Evolutionary conservation across 2,797 vertebrate genomes (phyloP), one percentile per base, ranked within the genome.

Genomic region (Spinibarbus caldwelli): DNA sequence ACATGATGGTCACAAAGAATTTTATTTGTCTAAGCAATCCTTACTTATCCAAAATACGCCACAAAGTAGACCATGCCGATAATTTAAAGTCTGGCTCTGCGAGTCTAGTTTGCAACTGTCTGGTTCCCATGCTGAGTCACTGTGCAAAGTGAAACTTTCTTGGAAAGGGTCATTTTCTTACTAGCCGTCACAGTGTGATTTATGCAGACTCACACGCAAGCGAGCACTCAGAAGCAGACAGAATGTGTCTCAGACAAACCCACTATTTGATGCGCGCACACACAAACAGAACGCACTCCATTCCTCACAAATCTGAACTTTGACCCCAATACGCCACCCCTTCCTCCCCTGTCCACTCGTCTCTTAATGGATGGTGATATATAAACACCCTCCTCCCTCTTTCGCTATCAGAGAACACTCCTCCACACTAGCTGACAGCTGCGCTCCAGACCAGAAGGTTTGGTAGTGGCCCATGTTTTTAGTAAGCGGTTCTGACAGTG

Each of bases 261-360:
- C 54, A 52, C 47, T 59, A 26, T 19, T 67, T 17, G n/a, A 47
- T 45, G 3, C 17, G 21, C 26, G 2, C 7, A 6, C 7, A 77
- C 59, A 75, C 76, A 62, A 17, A 68, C 14, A 80, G n/a, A 75
- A 67, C 81, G 83, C 87, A 71, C 73, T 87, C 83, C 88, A 89
- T 91, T 90, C 90, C 77, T 85, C 87, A 80, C 82, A 86, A 73
- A 72, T 84, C 34, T 92, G 83, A 91, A 89, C 92, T 88, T 83
- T 93, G 88, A 92, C 90, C 89, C 83, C 15, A 11, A 84, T 78
- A 64, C 17, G 4, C 64, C 54, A 59, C 26, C 84, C 67, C 71
- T 84, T 54, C 49, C 86, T 76, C 68, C 80, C 70, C 62, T 68
- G 19, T 76, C 64, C 80, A 64, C 41, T 82, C n/a, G 19, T 52